Conservation (phyloP, 2,797 vertebrate species). For the Dendrocincla tyrannina region DNA sequence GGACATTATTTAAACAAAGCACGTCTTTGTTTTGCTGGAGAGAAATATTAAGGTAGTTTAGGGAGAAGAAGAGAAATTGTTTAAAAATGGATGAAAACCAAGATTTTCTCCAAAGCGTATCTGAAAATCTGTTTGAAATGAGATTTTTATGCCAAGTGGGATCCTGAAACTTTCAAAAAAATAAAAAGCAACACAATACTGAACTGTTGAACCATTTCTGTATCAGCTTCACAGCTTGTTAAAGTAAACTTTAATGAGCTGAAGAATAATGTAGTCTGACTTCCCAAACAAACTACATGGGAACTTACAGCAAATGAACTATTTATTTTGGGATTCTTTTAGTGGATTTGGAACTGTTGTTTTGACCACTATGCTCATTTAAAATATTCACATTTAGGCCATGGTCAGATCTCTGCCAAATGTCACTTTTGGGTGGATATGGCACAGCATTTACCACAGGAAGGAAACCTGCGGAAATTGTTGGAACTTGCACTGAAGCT, state of each 20-base stretch:
- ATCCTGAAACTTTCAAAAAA: background rate
- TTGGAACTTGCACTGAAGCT: conserved; percentile 79
- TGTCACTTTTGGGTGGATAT: conserved; percentile 78
- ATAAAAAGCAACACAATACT: background rate
- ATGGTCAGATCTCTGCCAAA: conserved; percentile 83
- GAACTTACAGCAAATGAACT: conserved; percentile 19
- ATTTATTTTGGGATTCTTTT: conserved; percentile 40
- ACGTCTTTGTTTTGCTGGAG: background rate
- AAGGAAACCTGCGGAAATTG: conserved; percentile 82
- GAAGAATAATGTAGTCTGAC: conserved; percentile 30
- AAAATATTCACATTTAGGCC: conserved; percentile 58
- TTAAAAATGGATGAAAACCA: background rate
- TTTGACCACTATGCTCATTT: background rate
- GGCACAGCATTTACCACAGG: conserved; percentile 77
- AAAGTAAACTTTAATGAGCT: conserved; percentile 57
- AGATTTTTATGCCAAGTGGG: conserved; percentile 19
- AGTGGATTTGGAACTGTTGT: background rate
- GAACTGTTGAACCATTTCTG: conserved; percentile 45
- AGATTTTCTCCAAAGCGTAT: background rate
- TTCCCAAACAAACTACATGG: conserved; percentile 43
- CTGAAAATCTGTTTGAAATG: conserved; percentile 32
- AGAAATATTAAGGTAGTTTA: conserved; percentile 28
- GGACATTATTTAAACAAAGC: conserved; percentile 43
- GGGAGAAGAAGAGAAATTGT: background rate
- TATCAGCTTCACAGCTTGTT: conserved; percentile 56